These are phyloP conservation scores for Cheilosia impressa DNA, from an alignment of 2,888 invertebrate genomes.

Conservation along the genomic window DNA sequence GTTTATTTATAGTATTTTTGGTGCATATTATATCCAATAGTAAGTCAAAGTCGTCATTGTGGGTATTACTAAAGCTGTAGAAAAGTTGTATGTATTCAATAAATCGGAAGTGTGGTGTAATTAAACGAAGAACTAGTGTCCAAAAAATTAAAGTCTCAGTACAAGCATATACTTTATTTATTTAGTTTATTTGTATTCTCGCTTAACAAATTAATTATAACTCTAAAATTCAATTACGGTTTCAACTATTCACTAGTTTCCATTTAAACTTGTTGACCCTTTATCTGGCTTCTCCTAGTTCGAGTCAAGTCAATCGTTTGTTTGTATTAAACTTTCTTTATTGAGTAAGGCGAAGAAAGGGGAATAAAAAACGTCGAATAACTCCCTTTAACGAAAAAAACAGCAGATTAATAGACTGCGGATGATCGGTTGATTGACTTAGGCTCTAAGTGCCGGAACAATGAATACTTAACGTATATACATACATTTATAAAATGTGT, in stretches of 20 bases:
- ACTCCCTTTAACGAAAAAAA: not conserved
- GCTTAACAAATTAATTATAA: no score
- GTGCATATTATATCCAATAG: no score
- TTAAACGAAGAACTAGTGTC: no score
- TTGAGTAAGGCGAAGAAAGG: not conserved
- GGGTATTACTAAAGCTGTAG: no score
- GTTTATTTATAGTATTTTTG: no score
- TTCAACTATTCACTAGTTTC: not conserved
- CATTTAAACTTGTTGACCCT: not conserved
- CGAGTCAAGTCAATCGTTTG: not conserved
- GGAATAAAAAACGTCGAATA: not conserved
- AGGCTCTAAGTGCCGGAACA: not conserved
- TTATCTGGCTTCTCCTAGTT: not conserved
- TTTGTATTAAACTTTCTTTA: not conserved
- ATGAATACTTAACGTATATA: not conserved
- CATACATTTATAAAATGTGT: not conserved
- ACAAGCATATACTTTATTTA: no score
- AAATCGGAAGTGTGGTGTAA: no score
- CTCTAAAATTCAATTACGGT: not conserved
- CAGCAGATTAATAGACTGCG: not conserved
- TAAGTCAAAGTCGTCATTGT: no score
- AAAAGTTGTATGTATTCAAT: no score
- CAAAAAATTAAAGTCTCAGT: no score
- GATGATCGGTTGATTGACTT: constrained; percentile 14
- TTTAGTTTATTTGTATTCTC: no score